These are phyloP conservation scores for Eremobia ochroleuca DNA, from an alignment of 2,888 invertebrate species.

Conservation along the genomic window DNA sequence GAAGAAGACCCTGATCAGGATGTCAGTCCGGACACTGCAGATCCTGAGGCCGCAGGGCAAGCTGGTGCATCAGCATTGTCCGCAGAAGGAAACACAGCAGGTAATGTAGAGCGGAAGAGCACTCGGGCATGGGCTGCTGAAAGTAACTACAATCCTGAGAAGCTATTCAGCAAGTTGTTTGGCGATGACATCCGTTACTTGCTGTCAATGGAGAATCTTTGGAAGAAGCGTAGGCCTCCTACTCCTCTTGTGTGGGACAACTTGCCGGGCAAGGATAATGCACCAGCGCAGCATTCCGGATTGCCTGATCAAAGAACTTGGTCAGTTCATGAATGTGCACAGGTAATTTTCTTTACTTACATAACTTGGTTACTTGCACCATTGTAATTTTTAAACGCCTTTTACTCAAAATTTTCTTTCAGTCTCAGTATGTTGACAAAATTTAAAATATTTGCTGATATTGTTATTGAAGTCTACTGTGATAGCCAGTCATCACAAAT, in stretches of 20 bases:
- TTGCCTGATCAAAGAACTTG: slow-evolving; percentile 95
- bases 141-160: slow-evolving; percentile 95
- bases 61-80: slow-evolving; percentile 92
- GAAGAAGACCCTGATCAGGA: slow-evolving; percentile 99
- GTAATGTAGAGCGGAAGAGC: slow-evolving; percentile 92
- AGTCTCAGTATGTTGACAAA: neutral
- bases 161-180: slow-evolving; percentile 98
- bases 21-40: slow-evolving; percentile 99
- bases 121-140: slow-evolving; percentile 97
- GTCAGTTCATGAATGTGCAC: slow-evolving; percentile 94
- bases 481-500: no score
- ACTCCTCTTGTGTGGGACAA: slow-evolving; percentile 94
- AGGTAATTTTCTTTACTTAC: slow-evolving; percentile 73
- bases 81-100: slow-evolving; percentile 85
- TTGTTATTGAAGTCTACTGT: neutral
- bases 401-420: neutral
- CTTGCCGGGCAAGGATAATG: slow-evolving; percentile 90
- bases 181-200: slow-evolving; percentile 98
- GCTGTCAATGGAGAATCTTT: slow-evolving; percentile 98
- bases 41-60: slow-evolving; percentile 96
- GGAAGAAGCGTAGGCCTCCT: slow-evolving; percentile 97
- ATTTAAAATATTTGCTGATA: neutral
- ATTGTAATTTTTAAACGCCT: neutral
- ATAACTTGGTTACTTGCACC: neutral
- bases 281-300: slow-evolving; percentile 86